These are phyloP conservation scores for Cylloceria caligata DNA, from an alignment of 2,888 invertebrate genomes.

Conservation along the genomic window DNA sequence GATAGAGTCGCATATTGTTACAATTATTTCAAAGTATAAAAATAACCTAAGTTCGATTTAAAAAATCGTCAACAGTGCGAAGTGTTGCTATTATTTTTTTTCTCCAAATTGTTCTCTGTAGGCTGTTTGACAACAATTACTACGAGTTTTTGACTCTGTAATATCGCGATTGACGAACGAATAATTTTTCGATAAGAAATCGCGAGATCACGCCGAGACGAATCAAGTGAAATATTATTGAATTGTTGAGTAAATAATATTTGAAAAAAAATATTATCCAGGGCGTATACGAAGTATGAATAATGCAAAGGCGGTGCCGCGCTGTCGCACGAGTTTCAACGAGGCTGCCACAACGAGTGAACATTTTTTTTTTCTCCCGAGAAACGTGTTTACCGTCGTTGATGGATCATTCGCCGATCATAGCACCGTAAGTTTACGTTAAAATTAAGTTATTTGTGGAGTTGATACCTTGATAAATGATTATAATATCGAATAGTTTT, in stretches of 20 bases:
- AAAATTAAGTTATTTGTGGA: neutral
- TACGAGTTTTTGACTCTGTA: neutral
- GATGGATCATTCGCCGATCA: neutral
- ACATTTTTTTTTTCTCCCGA: slow-evolving; percentile 6
- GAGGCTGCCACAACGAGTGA: slow-evolving; percentile 24
- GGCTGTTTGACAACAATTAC: slow-evolving; percentile 59
- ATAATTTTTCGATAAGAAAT: slow-evolving; percentile 3
- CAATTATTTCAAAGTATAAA: neutral
- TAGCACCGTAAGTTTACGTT: neutral
- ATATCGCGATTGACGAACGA: neutral
- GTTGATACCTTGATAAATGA: slow-evolving; percentile 29
- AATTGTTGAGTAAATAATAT: slow-evolving; percentile 14
- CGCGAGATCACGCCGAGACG: neutral
- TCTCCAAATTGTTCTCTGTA: neutral
- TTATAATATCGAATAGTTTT: slow-evolving; percentile 16
- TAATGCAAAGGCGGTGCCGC: slow-evolving; percentile 82
- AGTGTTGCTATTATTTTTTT: neutral
- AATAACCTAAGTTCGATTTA: neutral
- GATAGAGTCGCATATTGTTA: too few relatives aligned
- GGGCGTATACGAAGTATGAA: slow-evolving; percentile 77
- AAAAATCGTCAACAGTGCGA: neutral
- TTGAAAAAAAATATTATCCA: slow-evolving; percentile 59
- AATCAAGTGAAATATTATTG: too few relatives aligned
- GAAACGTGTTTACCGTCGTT: too few relatives aligned
- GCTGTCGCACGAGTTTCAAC: slow-evolving; percentile 67